Base-by-base conservation (phyloP, 2,113 vertebrate genomes). In the Pseudopipra pipra region DNA sequence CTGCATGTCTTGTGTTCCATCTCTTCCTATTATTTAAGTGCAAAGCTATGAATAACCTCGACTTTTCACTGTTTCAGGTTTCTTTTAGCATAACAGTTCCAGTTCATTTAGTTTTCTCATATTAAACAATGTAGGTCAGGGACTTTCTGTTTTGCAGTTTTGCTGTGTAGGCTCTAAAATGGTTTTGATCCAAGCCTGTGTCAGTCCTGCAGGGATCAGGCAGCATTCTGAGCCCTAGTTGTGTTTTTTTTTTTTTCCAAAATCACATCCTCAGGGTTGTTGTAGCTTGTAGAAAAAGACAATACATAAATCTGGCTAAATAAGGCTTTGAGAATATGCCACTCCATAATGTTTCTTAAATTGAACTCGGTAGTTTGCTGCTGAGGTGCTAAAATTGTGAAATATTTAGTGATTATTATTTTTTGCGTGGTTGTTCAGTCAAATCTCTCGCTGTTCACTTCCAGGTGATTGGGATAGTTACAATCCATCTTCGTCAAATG, bases 391-490 rank as follows among this genome's bases (percentile, higher is more conserved):
- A 16, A 44, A 44, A 33, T 70, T 37, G 18, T 65, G 8, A 90
- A 75, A 33, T 65, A 46, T 16, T 55, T 11, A 44, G 28, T 35
- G 5, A 4, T 46, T 24, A 22, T 70, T 47, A 33, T 31, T 25
- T 49, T 9, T 21, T 23, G 23, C n/a, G 23, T 37, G 12, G 62
- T 72, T 33, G 12, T 47, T 62, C 46, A 87, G 33, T 92, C 43
- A 51, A 49, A 74, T 89, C 44, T 87, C 72, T 96, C 9, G 0
- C 74, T 90, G 31, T 96, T 97, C 35, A 4, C 65, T 96, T 98
- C 18, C 92, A 99, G 98, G 98, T 97, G 98, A 98, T 89, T 98
- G 98, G 98, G 98, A 99, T 95, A 97, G 97, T 98, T 97, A 90
- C 89, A 98, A 94, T 97, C 97, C 98, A 97, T 96, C 98, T 96